Percentiles rank a stretch among this genome's conserved stretches.
phyloP scores from a whole-genome alignment of 2,797 vertebrate genomes.

The Paedocypris micromegethes region DNA sequence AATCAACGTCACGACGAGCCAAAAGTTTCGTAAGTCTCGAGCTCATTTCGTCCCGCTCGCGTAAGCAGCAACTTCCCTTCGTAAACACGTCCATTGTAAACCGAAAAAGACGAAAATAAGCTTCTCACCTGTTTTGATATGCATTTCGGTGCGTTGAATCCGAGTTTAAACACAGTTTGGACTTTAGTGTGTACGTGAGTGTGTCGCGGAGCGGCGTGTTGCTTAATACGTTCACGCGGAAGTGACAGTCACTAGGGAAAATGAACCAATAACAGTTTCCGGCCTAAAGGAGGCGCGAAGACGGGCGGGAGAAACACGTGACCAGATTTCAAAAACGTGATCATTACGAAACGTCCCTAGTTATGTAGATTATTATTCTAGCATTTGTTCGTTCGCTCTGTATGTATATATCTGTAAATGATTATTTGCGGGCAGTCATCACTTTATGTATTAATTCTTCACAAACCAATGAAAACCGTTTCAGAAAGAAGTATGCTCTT shows the following conservation, averaged over 20 bases:
- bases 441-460: no score
- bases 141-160: conserved; percentile 61
- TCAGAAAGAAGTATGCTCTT: not conserved
- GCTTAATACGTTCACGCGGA: conserved; percentile 59
- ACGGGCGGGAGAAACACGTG: not conserved
- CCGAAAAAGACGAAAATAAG: rapidly evolving
- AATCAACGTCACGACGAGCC: not conserved
- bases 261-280: conserved; percentile 11
- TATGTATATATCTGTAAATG: no score
- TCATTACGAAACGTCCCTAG: not conserved
- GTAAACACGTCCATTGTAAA: not conserved
- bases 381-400: no score
- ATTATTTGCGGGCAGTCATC: no score
- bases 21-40: conserved; percentile 32
- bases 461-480: no score
- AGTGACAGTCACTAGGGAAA: conserved; percentile 48
- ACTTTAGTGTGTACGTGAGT: conserved; percentile 19
- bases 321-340: not conserved
- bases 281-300: conserved; percentile 10
- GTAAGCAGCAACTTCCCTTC: not conserved
- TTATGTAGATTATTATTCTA: not conserved
- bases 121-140: conserved; percentile 72
- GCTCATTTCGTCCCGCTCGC: not conserved
- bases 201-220: conserved; percentile 39
- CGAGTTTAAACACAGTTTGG: not conserved